Evolutionary conservation across 2,113 vertebrate genomes (phyloP).

Genomic region (Pterocles orientalis): DNA sequence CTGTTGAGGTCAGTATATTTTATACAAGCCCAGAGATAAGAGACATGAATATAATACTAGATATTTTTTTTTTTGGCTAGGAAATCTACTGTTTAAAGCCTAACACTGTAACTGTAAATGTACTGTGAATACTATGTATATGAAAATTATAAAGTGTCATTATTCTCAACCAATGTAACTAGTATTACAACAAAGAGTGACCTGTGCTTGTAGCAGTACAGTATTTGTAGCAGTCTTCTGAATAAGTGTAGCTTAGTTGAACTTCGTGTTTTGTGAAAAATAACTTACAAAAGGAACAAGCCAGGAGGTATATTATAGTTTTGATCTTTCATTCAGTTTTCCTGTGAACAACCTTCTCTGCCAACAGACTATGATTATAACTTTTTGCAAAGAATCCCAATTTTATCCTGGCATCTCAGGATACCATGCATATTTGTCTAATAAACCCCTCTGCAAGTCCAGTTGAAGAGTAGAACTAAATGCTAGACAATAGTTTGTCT

Average conservation of each 20-base stretch:
- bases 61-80: not conserved
- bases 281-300: not conserved
- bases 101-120: not conserved
- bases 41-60: not conserved
- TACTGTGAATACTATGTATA: not conserved
- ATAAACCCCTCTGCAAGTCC: not conserved
- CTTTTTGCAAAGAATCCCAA: not conserved
- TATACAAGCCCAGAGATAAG: not conserved
- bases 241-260: not conserved
- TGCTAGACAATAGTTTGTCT: not conserved
- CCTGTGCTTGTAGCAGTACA: not conserved
- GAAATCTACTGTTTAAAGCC: not conserved
- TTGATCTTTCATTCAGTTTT: not conserved
- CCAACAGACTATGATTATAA: not conserved
- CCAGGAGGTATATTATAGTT: not conserved
- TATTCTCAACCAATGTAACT: not conserved
- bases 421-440: not conserved
- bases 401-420: not conserved
- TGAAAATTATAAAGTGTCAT: not conserved
- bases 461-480: not conserved
- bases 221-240: not conserved
- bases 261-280: not conserved
- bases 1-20: conserved; percentile 86
- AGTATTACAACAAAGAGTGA: not conserved
- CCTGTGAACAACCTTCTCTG: not conserved